Percentiles rank a stretch among this genome's conserved stretches.
These are phyloP conservation scores for Timema podura DNA, from an alignment of 2,888 invertebrate species.

Conservation along the genomic window DNA sequence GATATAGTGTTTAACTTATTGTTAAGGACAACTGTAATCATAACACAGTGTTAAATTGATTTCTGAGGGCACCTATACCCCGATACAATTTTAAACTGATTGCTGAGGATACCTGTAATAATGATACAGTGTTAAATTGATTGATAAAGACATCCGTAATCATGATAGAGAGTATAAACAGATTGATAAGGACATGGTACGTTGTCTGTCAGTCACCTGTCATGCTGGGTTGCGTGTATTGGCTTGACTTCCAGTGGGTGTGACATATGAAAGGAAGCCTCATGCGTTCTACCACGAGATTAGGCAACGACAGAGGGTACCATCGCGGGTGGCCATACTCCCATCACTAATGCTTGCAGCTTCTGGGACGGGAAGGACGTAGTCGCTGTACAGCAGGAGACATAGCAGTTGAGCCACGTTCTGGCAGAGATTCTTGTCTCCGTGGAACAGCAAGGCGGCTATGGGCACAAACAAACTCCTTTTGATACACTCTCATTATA, in stretches of 20 bases:
- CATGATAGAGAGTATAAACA: too few species aligned
- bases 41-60: too few species aligned
- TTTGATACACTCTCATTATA: neutral
- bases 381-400: slow-evolving; percentile 49
- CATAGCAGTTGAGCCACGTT: slow-evolving; percentile 48
- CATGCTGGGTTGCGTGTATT: slow-evolving; percentile 41
- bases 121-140: too few species aligned
- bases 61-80: too few species aligned
- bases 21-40: too few species aligned
- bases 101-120: too few species aligned
- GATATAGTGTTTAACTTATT: too few species aligned
- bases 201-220: too few species aligned
- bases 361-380: slow-evolving; percentile 42
- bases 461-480: neutral
- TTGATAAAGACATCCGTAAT: too few species aligned
- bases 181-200: too few species aligned
- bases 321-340: slow-evolving; percentile 32
- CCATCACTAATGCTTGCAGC: slow-evolving; percentile 10
- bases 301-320: slow-evolving; percentile 47
- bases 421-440: neutral
- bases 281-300: slow-evolving; percentile 45
- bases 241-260: slow-evolving; percentile 49
- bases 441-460: slow-evolving; percentile 7
- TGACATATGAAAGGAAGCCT: slow-evolving; percentile 49
- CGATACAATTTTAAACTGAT: too few species aligned